phyloP scores from a whole-genome alignment of 2,113 vertebrate species.

The Platysteira castanea region DNA sequence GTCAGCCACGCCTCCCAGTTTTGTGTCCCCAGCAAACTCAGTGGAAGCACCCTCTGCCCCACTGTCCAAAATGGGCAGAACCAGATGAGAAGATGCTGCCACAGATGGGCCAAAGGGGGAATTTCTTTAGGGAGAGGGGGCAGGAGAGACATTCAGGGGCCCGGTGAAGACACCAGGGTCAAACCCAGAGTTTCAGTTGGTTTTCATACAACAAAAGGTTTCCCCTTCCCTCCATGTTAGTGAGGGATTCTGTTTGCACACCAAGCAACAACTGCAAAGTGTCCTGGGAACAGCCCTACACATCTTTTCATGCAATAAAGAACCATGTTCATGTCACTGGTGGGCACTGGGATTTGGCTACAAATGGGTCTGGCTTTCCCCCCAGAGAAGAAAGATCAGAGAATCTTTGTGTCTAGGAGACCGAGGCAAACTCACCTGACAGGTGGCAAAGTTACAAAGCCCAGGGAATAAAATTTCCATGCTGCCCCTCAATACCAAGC shows the following conservation, averaged over 20 bases:
- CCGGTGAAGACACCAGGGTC: too few relatives aligned
- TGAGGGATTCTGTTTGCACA: fast-evolving
- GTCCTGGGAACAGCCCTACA: fast-evolving
- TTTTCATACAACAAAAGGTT: not conserved
- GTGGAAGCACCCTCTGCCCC: not conserved
- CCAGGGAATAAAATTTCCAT: not conserved
- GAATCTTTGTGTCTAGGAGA: too few relatives aligned
- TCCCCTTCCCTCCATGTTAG: not conserved
- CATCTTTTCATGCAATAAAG: not conserved
- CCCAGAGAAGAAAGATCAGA: not conserved
- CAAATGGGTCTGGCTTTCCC: not conserved
- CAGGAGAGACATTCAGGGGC: not conserved
- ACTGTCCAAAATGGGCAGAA: not conserved
- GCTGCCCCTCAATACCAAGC: fast-evolving
- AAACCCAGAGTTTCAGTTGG: not conserved
- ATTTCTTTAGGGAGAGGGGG: not conserved
- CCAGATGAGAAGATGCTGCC: not conserved
- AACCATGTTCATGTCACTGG: not conserved
- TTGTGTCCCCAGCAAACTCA: not conserved
- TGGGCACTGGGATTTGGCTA: not conserved
- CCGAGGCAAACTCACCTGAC: not conserved
- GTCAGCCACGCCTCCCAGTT: not conserved
- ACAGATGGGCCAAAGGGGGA: not conserved
- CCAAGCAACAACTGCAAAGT: not conserved
- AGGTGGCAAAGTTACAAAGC: not conserved